Base-by-base conservation (phyloP, 1,140 invertebrate genomes). In the Gryon sp. region DNA sequence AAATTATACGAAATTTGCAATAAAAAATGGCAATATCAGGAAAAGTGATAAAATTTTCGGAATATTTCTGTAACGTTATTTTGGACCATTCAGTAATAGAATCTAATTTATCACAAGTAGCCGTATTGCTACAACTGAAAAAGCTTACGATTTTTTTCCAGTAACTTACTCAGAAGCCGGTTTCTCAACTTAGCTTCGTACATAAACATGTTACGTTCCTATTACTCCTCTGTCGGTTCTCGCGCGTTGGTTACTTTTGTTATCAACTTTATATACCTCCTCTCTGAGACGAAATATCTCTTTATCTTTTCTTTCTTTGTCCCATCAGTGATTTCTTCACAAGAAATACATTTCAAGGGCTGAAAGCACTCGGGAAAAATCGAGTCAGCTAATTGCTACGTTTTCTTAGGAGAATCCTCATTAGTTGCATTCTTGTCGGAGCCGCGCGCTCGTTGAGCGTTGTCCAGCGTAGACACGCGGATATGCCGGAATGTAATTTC, bases 401-500 rank as follows among this genome's bases (percentile, higher is more conserved):
- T 73, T 81, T 76, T 78, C 83, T 82, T 78, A 72, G 55, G 55
- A 76, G 79, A 80, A 77, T 80, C 75, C 78, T 77, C 78, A 55
- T 80, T 80, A 76, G 70, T 80, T 65, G 66, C 78, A 76, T 83
- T 81, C 74, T 72, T 78, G 24, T 19, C 20, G 19, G 36, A 68
- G 48, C 34, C 60, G 41, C 78, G 73, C 18, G 65, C 38, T 60
- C 66, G 75, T 68, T 59, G 24, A 26, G 24, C 28, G 63, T 60
- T 62, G 78, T 73, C 52, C 68, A 72, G 19, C 18, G 28, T 70
- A 74, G 75, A 80, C 76, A 81, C 69, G 73, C 48, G 73, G 81
- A 81, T 79, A 83, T 82, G 75, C 74, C 72, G 85, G 85, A 85
- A 87, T 87, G 84, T 86, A 87, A 87, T 87, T 87, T 87, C 77